Percentiles rank a stretch among this genome's conserved stretches.
Evolutionary conservation across 2,888 invertebrate genomes (phyloP).

Genomic region (Himalopsyche tibetana): DNA sequence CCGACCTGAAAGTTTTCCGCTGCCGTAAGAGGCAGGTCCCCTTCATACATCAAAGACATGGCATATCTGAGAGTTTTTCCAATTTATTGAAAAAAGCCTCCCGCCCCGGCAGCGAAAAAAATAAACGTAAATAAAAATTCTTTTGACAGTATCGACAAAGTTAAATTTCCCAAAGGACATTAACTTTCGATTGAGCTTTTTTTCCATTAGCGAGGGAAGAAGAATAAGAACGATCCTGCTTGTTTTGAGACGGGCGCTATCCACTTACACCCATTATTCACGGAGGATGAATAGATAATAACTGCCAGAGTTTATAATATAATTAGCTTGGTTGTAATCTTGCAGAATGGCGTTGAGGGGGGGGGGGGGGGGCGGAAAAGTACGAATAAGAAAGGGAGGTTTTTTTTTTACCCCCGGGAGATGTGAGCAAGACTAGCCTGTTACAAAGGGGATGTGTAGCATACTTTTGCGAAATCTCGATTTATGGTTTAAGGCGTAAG

Average conservation of each 20-base stretch:
- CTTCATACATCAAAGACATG: slow-evolving; percentile 46
- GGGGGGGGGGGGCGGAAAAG: not conserved
- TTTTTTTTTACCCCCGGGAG: slow-evolving; percentile 16
- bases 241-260: slow-evolving; percentile 58
- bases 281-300: slow-evolving; percentile 65
- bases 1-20: not conserved
- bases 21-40: slow-evolving; percentile 33
- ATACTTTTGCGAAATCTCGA: slow-evolving; percentile 21
- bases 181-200: slow-evolving; percentile 66
- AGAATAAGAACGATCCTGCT: slow-evolving; percentile 60
- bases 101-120: slow-evolving; percentile 47
- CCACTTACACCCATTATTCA: slow-evolving; percentile 53
- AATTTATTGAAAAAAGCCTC: slow-evolving; percentile 63
- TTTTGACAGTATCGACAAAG: slow-evolving; percentile 66
- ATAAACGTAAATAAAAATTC: slow-evolving; percentile 66
- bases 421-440: not conserved
- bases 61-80: slow-evolving; percentile 50
- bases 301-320: slow-evolving; percentile 63
- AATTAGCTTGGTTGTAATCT: slow-evolving; percentile 61
- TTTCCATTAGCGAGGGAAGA: slow-evolving; percentile 65
- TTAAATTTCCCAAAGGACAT: slow-evolving; percentile 66
- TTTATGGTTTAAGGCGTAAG: not conserved
- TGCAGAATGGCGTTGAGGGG: slow-evolving; percentile 33
- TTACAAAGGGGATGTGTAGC: slow-evolving; percentile 15
- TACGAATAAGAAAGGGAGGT: not conserved